Conservation (phyloP, 1,140 invertebrate species). For the Cephus cinctus region DNA sequence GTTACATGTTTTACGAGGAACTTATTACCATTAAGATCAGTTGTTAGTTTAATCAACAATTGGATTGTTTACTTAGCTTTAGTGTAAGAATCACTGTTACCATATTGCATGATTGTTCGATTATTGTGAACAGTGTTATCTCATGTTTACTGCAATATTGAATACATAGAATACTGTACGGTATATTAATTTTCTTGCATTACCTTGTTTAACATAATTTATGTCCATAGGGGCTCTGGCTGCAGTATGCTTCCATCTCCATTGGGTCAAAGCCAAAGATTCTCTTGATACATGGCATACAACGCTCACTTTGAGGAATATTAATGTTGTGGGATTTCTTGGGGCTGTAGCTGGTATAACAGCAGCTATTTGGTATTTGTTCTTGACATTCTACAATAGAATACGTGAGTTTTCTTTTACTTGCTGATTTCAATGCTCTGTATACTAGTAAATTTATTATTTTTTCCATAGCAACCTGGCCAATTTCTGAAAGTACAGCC, state of each 20-base stretch:
- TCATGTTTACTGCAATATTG: not conserved
- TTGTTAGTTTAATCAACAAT: no score
- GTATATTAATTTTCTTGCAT: not conserved
- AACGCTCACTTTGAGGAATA: constrained; percentile 16
- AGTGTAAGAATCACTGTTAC: no score
- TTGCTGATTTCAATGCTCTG: not conserved
- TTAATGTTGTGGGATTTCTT: constrained; percentile 26
- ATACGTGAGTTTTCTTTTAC: constrained; percentile 23
- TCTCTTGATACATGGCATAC: constrained; percentile 27
- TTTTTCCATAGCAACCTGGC: constrained; percentile 14
- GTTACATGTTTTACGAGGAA: no score
- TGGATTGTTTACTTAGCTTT: no score
- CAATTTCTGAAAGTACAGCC: constrained; percentile 19
- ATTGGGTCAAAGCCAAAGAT: constrained; percentile 26
- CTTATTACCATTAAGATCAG: no score
- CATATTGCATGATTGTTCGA: no score
- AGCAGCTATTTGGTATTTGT: constrained; percentile 30
- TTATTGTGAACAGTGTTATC: no score
- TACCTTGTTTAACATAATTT: not conserved
- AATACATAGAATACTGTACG: not conserved
- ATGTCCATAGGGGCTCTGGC: constrained; percentile 21
- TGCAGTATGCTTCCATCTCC: constrained; percentile 27
- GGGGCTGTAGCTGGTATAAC: constrained; percentile 19
- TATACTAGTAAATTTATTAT: not conserved
- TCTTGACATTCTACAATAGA: constrained; percentile 29